These are phyloP conservation scores for Zelostemma sp. DNA, from an alignment of 1,140 invertebrate genomes.

Conservation along the genomic window DNA sequence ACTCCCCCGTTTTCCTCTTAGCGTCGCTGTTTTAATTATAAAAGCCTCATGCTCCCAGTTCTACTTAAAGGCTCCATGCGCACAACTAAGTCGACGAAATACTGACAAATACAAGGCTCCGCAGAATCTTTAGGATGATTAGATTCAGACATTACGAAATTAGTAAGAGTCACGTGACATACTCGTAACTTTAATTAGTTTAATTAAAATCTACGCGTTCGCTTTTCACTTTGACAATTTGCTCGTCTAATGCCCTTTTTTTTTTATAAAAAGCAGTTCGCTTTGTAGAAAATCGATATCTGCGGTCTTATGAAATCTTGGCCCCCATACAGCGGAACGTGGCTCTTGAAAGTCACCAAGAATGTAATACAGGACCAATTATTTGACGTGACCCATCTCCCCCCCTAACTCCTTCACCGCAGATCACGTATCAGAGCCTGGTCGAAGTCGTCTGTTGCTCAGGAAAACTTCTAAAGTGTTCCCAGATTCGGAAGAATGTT, in stretches of 20 bases:
- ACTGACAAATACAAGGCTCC: slow-evolving; percentile 49
- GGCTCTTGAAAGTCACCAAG: slow-evolving; percentile 51
- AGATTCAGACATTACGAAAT: slow-evolving; percentile 65
- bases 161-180: slow-evolving; percentile 35
- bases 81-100: slow-evolving; percentile 41
- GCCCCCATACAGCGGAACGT: slow-evolving; percentile 23
- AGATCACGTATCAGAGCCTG: slow-evolving; percentile 50
- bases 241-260: not conserved
- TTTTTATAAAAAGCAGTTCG: no score
- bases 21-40: slow-evolving; percentile 64
- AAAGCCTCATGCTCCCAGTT: slow-evolving; percentile 49
- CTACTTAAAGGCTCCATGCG: slow-evolving; percentile 34
- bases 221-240: no score
- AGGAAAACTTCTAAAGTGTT: slow-evolving; percentile 43
- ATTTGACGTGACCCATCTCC: slow-evolving; percentile 53
- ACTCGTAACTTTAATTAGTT: no score
- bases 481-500: slow-evolving; percentile 42
- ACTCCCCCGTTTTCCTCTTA: slow-evolving; percentile 23
- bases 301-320: slow-evolving; percentile 22
- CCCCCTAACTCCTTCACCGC: slow-evolving; percentile 40
- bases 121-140: slow-evolving; percentile 63
- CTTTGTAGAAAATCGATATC: slow-evolving; percentile 15
- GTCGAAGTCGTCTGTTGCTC: slow-evolving; percentile 39
- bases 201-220: no score
- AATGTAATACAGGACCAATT: slow-evolving; percentile 66